Evolutionary conservation across 2,113 vertebrate genomes (phyloP).

Genomic region (Tachysurus fulvidraco): DNA sequence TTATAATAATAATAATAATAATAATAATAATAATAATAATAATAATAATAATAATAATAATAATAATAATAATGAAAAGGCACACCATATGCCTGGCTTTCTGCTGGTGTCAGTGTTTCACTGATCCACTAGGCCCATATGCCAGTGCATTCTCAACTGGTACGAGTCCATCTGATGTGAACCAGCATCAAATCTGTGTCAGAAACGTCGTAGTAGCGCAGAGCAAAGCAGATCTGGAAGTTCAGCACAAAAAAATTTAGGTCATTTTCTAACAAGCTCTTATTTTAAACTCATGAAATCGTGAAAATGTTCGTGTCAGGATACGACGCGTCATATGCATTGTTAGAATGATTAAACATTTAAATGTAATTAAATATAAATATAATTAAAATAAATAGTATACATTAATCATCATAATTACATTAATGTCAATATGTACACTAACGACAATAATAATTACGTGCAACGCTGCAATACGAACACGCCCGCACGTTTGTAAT

Average conservation of each 20-base stretch:
- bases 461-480: not conserved
- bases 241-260: not conserved
- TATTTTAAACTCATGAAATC: not conserved
- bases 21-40: too few relatives aligned
- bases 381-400: not conserved
- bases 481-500: too few relatives aligned
- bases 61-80: not conserved
- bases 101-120: constrained; percentile 67
- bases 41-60: too few relatives aligned
- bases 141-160: constrained; percentile 65
- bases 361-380: too few relatives aligned
- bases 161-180: constrained; percentile 67
- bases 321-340: not conserved
- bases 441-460: not conserved
- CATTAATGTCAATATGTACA: not conserved
- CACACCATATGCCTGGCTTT: constrained; percentile 56
- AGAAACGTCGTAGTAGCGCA: not conserved
- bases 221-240: not conserved
- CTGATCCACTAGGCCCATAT: constrained; percentile 74
- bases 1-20: not conserved
- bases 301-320: not conserved
- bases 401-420: too few relatives aligned
- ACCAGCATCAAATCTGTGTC: constrained; percentile 84
- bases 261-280: not conserved
- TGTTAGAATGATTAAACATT: constrained; percentile 68